Conservation (phyloP, 2,888 invertebrate genomes). For the Julus scanicus region DNA sequence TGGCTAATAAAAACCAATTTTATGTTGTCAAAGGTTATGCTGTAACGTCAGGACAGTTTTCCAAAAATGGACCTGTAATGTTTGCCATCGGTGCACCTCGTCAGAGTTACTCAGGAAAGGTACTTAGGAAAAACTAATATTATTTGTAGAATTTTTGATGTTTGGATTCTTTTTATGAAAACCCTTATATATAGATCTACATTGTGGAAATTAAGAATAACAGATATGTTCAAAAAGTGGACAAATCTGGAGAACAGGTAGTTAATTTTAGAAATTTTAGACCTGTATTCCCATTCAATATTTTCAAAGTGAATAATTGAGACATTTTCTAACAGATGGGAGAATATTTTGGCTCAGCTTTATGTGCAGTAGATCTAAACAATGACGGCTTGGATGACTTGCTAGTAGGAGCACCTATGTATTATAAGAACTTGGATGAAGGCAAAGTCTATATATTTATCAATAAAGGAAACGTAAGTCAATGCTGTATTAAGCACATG, state of each 20-base stretch:
- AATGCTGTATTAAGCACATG: no score
- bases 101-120: conserved; percentile 64
- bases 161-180: no score
- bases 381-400: conserved; percentile 74
- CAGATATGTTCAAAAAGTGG: conserved; percentile 52
- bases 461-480: conserved; percentile 60
- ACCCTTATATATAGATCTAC: conserved; percentile 61
- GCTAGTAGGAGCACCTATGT: conserved; percentile 74
- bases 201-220: conserved; percentile 66
- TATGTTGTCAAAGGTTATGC: conserved; percentile 63
- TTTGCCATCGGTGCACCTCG: conserved; percentile 71
- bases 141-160: no score
- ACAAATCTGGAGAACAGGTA: conserved; percentile 62
- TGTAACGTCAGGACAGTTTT: conserved; percentile 64
- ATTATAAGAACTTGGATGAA: conserved; percentile 67
- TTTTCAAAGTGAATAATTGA: neutral
- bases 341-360: conserved; percentile 75
- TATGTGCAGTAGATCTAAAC: conserved; percentile 74
- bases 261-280: no score
- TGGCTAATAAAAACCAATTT: no score
- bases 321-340: conserved; percentile 65
- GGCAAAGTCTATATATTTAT: conserved; percentile 73
- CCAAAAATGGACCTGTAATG: conserved; percentile 65
- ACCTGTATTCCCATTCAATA: no score
- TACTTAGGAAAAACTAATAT: no score